Evolutionary conservation across 2,888 invertebrate species (phyloP).

Genomic region (Eristalinus sepulchralis): DNA sequence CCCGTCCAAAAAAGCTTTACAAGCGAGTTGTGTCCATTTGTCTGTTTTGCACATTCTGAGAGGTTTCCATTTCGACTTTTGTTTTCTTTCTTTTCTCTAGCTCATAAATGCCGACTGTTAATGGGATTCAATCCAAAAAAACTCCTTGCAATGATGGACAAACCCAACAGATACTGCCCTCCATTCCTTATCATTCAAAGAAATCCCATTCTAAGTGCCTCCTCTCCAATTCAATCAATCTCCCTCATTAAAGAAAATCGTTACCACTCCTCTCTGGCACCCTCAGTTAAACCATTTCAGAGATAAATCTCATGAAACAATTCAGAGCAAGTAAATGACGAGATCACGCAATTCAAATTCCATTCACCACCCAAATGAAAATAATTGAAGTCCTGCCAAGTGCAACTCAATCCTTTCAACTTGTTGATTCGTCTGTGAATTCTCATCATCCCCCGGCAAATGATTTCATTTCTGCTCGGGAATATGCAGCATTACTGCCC

Average conservation of each 20-base stretch:
- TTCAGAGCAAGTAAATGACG: background rate
- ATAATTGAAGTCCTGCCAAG: background rate
- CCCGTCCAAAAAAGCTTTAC: too few species aligned
- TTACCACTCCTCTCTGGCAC: background rate
- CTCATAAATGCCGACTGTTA: too few species aligned
- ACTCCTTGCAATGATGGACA: too few species aligned
- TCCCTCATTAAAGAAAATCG: background rate
- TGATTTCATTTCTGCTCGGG: background rate
- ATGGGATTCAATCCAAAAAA: too few species aligned
- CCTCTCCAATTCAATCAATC: background rate
- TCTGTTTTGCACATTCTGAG: too few species aligned
- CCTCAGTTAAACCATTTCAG: background rate
- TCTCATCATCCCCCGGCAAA: background rate
- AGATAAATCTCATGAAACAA: background rate
- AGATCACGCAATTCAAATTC: background rate
- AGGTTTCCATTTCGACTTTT: too few species aligned
- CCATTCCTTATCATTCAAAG: too few species aligned
- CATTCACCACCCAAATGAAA: background rate
- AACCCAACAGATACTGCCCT: too few species aligned
- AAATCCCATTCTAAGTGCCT: too few species aligned
- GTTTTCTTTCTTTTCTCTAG: too few species aligned
- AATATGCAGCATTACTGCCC: background rate
- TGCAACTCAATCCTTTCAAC: background rate
- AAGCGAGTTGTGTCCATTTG: too few species aligned
- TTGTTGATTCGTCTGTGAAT: background rate